Conservation (phyloP, 2,888 invertebrate species). For the Protula sp. region DNA sequence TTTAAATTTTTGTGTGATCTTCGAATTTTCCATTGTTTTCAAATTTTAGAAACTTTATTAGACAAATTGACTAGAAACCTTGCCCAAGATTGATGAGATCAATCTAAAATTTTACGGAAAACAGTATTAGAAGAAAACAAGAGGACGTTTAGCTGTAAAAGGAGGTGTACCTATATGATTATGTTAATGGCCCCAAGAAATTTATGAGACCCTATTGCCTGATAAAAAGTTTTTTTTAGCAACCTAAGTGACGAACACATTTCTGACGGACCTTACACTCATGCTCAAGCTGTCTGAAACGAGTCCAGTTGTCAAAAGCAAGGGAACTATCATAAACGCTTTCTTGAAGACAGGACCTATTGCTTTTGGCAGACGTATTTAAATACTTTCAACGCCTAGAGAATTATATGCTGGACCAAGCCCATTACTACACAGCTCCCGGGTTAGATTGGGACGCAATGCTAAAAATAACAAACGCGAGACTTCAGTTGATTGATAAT, state of each 20-base stretch:
- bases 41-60: too few species aligned
- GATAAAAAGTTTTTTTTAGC: conserved; percentile 1
- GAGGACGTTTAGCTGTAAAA: neutral
- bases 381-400: conserved; percentile 15
- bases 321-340: too few species aligned
- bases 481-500: conserved; percentile 28
- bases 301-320: too few species aligned
- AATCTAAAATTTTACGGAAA: too few species aligned
- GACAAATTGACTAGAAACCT: neutral
- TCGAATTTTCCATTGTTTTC: neutral
- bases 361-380: conserved; percentile 6
- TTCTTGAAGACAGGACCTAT: conserved; percentile 3
- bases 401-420: conserved; percentile 27
- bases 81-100: too few species aligned
- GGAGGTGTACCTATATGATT: conserved; percentile 7
- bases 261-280: conserved; percentile 2
- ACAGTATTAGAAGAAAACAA: too few species aligned
- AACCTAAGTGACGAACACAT: conserved; percentile 2
- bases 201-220: conserved; percentile 1
- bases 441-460: conserved; percentile 32
- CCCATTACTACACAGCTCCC: conserved; percentile 30
- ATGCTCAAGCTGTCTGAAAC: conserved; percentile 4
- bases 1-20: too few species aligned
- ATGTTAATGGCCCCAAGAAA: conserved; percentile 1
- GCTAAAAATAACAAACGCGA: conserved; percentile 27